Conservation (phyloP, 2,113 vertebrate genomes). For the Syrrhaptes paradoxus region DNA sequence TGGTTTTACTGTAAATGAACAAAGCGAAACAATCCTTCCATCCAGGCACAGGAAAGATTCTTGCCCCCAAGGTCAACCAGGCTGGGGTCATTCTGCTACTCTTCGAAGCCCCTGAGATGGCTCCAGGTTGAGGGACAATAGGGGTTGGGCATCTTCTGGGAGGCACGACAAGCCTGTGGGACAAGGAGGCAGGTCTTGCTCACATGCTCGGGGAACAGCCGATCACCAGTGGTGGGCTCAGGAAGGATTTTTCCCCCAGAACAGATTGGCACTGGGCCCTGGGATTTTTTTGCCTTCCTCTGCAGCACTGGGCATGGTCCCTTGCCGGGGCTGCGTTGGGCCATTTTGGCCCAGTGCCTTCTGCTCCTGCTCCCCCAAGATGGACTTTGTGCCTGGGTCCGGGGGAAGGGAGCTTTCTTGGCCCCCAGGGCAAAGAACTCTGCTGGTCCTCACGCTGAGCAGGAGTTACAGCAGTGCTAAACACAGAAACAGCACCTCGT, state of each 20-base stretch:
- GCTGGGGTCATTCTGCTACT: not conserved
- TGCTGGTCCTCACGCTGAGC: not conserved
- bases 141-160: no score
- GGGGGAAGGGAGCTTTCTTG: not conserved
- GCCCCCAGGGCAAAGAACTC: not conserved
- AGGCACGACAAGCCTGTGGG: no score
- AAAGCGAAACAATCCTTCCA: no score
- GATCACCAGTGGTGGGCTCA: no score
- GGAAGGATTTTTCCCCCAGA: no score
- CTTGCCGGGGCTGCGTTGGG: not conserved
- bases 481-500: not conserved
- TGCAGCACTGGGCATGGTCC: accelerated
- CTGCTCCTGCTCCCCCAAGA: accelerated
- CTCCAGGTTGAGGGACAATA: not conserved
- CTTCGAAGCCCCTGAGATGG: not conserved
- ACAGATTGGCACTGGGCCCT: not conserved
- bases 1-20: not conserved
- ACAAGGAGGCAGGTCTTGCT: no score
- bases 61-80: accelerated
- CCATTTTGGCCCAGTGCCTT: not conserved
- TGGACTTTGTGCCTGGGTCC: accelerated
- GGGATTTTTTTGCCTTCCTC: not conserved
- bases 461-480: not conserved
- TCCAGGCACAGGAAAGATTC: not conserved
- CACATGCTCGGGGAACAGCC: no score